Percentiles rank a stretch among this genome's conserved stretches.
Conservation (phyloP, 2,888 invertebrate species). For the Tinea semifulvella region DNA sequence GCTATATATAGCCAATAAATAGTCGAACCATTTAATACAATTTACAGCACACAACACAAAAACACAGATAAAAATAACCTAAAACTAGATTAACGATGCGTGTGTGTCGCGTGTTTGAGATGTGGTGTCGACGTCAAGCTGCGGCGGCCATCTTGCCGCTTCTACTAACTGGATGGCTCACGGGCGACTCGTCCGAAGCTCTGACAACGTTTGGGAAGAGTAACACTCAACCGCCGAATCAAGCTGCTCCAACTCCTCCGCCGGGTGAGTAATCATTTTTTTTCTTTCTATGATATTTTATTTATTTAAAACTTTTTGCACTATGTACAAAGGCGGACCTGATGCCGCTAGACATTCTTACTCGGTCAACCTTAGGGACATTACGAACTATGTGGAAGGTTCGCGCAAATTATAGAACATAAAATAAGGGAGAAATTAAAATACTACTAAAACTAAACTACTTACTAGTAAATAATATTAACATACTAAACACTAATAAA, state of each 20-base stretch:
- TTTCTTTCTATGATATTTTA: not conserved
- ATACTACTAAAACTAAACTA: too few species aligned
- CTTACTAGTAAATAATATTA: too few species aligned
- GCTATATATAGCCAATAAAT: too few species aligned
- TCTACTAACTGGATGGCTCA: constrained; percentile 46
- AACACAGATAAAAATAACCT: not conserved
- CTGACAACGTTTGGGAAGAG: constrained; percentile 77
- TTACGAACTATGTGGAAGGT: too few species aligned
- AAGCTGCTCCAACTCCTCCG: constrained; percentile 62
- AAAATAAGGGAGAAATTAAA: too few species aligned
- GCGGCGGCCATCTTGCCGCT: constrained; percentile 45
- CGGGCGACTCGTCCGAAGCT: constrained; percentile 65
- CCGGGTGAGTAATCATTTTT: constrained; percentile 57
- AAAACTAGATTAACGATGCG: constrained; percentile 33
- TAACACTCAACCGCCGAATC: constrained; percentile 65
- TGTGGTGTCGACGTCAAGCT: constrained; percentile 52
- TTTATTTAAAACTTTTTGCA: too few species aligned
- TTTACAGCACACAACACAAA: not conserved
- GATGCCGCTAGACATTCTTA: too few species aligned
- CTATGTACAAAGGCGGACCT: too few species aligned
- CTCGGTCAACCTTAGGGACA: too few species aligned
- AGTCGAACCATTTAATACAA: not conserved
- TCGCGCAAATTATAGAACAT: too few species aligned
- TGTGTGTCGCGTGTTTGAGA: constrained; percentile 46
- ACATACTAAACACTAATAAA: too few species aligned